Base-by-base conservation (phyloP, 1,140 invertebrate species). In the Ericerus pela region DNA sequence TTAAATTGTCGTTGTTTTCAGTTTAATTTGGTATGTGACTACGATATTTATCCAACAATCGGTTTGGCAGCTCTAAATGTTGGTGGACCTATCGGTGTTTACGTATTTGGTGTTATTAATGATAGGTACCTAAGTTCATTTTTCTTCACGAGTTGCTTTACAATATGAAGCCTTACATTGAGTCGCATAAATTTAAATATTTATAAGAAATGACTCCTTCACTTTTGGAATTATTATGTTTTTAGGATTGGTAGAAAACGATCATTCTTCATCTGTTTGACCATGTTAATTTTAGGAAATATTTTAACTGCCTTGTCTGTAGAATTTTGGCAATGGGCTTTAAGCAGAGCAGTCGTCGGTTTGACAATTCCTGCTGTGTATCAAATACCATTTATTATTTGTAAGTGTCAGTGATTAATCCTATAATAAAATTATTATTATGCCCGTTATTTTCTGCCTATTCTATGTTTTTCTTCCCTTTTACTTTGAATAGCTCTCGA, bases 321-420 rank as follows among this genome's bases (percentile, higher is more conserved):
- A 43, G 76, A 82, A 65, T 91, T 88, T 66, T 85, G 81, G 79
- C 77, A 76, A 38, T 93, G 89, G 85, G 80, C 85, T 0, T 69
- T 75, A 1, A 82, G 82, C 61, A 73, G 87, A 61, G 73, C 82
- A 12, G 73, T 92, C 51, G 86, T 90, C 4, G 89, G 88, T 16
- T 68, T 91, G 1, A 89, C 88, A 1, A 88, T 92, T 62, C 88
- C 88, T 10, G 88, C 88, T 3, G 82, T 92, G n/a, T 93, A 92
- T 70, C 88, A 94, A 73, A 90, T 93, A 67, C 89, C 89, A 3
- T 93, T 92, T 65, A 92, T 93, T 57, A 91, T 93, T 64, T 87
- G 89, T 91, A 75, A 83, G 79, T 73, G n/a, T n/a, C n/a, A n/a
- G n/a, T n/a, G n/a, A n/a, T n/a, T n/a, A n/a, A 54, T 60, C 16